Conservation (phyloP, 2,113 vertebrate genomes). For the Leptobrachium ailaonicum region DNA sequence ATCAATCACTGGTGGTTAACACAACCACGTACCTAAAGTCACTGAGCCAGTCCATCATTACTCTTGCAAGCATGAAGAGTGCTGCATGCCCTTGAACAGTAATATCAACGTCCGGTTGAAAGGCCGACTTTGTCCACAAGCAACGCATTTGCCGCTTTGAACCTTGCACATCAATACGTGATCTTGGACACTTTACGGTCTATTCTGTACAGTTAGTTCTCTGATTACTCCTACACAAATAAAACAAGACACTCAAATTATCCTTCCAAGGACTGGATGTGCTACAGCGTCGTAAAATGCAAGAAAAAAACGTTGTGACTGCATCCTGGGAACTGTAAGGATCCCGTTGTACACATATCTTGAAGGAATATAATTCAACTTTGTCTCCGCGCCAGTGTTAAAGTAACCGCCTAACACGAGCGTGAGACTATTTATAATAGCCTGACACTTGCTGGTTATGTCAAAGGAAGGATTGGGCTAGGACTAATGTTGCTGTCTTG, state of each 20-base stretch:
- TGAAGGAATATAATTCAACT: neutral
- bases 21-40: neutral
- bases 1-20: neutral
- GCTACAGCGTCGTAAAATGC: neutral
- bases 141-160: no score
- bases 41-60: neutral
- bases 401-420: neutral
- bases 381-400: neutral
- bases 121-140: neutral
- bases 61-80: neutral
- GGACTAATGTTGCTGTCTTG: conserved; percentile 25
- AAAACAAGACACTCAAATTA: neutral
- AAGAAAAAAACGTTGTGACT: neutral
- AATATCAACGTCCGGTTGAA: neutral
- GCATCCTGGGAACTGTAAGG: neutral
- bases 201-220: neutral
- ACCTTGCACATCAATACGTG: neutral
- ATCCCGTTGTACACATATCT: neutral
- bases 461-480: conserved; percentile 1
- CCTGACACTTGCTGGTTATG: conserved; percentile 15
- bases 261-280: no score
- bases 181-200: neutral
- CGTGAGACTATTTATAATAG: conserved; percentile 16
- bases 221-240: neutral
- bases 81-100: neutral